Base-by-base conservation (phyloP, 2,888 invertebrate species). In the Agrotis exclamationis region DNA sequence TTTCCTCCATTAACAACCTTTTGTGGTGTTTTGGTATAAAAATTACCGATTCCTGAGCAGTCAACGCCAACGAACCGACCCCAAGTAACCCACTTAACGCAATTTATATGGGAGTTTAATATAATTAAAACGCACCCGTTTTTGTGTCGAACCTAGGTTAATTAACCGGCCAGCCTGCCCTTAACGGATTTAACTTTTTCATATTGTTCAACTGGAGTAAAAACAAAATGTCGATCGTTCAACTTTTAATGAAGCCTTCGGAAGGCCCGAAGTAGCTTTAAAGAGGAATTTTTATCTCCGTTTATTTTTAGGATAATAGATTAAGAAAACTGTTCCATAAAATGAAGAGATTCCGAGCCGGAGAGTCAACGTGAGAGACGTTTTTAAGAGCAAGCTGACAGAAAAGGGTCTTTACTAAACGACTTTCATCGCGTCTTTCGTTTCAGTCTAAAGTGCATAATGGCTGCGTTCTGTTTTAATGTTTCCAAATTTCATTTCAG, bases 81-180 rank as follows among this genome's bases (percentile, higher is more conserved):
- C 22, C 80, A 79, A 85, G 86, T 87, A 85, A 79, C 85, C 88
- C 86, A 88, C 85, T 90, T 87, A 85, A 75, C 83, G 74, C 80
- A 85, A 87, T 90, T 90, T 88, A 88, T 86, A 73, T 70, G 67
- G 14, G 82, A 82, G 84, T 88, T 88, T 85, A 86, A 88, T 85
- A 80, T 89, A 90, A 92, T 92, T 91, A 91, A 90, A 89, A 87
- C 83, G 77, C 85, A 85, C 80, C 88, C 84, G 84, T 88, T 91
- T 91, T 91, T 89, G 84, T 89, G 88, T 85, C 81, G 78, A 84
- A 82, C 86, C 77, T 81, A 79, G 82, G 83, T 88, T 92, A 91
- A 93, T 93, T 91, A 91, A 89, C 86, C 80, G 84, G 74, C 84
- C 84, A 76, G 76, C 60, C 81, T 70, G 51, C 77, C 79, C 81